These are phyloP conservation scores for Mesocentrotus franciscanus DNA, from an alignment of 53 echinoderm and acorn worm species.

Conservation along the genomic window DNA sequence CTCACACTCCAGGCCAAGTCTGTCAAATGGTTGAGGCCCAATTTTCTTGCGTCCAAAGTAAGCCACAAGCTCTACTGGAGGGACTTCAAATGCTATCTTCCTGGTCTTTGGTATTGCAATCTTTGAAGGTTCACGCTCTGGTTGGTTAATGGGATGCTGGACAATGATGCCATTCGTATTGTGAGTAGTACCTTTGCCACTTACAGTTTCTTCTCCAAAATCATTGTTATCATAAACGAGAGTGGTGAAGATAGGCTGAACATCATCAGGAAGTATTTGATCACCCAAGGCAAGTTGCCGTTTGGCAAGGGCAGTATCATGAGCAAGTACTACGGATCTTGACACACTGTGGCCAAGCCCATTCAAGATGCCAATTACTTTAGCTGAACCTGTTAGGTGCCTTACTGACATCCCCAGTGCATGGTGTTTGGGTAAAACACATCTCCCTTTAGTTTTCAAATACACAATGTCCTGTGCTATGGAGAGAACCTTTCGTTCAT, in stretches of 20 bases:
- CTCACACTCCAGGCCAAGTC: slow-evolving; percentile 14
- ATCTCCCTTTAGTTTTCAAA: slow-evolving; percentile 51
- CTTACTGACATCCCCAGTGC: slow-evolving; percentile 61
- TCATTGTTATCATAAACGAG: slow-evolving; percentile 72
- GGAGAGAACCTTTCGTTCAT: slow-evolving; percentile 64
- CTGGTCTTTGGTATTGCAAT: slow-evolving; percentile 36
- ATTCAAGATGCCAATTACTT: slow-evolving; percentile 66
- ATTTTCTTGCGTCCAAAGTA: slow-evolving; percentile 70
- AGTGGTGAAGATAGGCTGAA: slow-evolving; percentile 47
- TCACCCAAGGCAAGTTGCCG: slow-evolving; percentile 61
- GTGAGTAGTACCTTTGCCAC: slow-evolving; percentile 71
- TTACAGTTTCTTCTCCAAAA: slow-evolving; percentile 61
- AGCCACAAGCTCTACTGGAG: slow-evolving; percentile 61
- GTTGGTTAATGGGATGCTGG: slow-evolving; percentile 35
- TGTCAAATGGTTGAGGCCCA: slow-evolving; percentile 61
- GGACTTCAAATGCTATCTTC: slow-evolving; percentile 59
- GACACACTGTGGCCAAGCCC: slow-evolving; percentile 70
- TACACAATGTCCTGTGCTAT: slow-evolving; percentile 71
- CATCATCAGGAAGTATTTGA: slow-evolving; percentile 12
- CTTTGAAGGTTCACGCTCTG: neutral
- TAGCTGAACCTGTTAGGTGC: slow-evolving; percentile 63
- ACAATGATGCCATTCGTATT: slow-evolving; percentile 76
- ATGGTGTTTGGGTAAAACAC: slow-evolving; percentile 45
- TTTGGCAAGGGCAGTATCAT: slow-evolving; percentile 70
- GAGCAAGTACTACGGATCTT: neutral